Evolutionary conservation across 2,113 vertebrate species (phyloP).

Genomic region (Bubo bubo): DNA sequence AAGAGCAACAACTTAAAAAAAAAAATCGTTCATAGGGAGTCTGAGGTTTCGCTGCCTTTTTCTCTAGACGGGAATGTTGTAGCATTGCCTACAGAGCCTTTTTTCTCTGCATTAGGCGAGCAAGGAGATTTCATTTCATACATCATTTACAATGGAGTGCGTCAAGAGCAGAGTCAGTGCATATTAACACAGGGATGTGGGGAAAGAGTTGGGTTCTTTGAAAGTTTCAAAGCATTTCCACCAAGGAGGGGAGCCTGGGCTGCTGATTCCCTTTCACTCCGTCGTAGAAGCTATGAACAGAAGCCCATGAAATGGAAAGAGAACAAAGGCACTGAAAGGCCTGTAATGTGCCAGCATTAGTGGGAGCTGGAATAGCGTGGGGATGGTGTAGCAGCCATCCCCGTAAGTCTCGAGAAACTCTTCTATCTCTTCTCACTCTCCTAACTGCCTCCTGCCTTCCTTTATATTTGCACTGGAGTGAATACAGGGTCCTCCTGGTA

Average conservation of each 20-base stretch:
- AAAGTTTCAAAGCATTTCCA: conserved; percentile 62
- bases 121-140: conserved; percentile 70
- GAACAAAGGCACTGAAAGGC: conserved; percentile 1
- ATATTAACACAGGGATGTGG: conserved; percentile 51
- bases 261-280: conserved; percentile 19
- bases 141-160: conserved; percentile 68
- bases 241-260: not conserved
- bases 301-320: not conserved
- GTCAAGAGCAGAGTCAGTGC: conserved; percentile 49
- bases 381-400: not conserved
- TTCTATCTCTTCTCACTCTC: not conserved
- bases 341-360: not conserved
- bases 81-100: conserved; percentile 61
- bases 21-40: conserved; percentile 11
- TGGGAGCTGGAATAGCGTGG: not conserved
- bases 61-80: not conserved
- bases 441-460: not conserved
- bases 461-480: not conserved
- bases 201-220: conserved; percentile 53
- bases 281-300: not conserved
- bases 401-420: accelerated
- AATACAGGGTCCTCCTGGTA: accelerated
- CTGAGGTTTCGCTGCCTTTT: conserved; percentile 34
- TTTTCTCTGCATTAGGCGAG: conserved; percentile 62
- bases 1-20: conserved; percentile 40